These are phyloP conservation scores for Lepilemur septentrionalis DNA, from an alignment of 2,797 vertebrate species.

Conservation along the genomic window DNA sequence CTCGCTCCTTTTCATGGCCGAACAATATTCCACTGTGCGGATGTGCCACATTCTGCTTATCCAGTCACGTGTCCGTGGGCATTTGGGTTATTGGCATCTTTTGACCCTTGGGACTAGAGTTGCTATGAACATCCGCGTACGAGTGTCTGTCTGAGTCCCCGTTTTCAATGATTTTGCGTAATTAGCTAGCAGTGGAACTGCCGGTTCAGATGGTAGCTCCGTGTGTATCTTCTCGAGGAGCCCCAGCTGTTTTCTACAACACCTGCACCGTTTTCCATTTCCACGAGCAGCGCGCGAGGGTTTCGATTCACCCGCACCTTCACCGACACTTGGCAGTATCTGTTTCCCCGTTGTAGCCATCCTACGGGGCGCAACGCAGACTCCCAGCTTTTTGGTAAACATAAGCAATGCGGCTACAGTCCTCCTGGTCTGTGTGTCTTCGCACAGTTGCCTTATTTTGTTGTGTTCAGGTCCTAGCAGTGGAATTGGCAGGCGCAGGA, in stretches of 20 bases:
- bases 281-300: too few relatives aligned
- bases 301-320: too few relatives aligned
- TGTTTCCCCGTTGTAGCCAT: too few relatives aligned
- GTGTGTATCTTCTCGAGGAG: background rate
- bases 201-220: background rate
- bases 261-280: background rate
- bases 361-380: background rate
- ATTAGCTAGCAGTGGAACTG: background rate
- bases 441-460: background rate
- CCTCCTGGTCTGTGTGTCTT: background rate
- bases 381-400: background rate
- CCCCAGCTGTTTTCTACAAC: background rate
- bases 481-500: background rate
- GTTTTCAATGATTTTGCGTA: background rate
- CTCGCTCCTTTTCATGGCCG: background rate
- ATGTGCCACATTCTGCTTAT: fast-evolving
- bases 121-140: fast-evolving
- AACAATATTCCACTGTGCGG: background rate
- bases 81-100: fast-evolving
- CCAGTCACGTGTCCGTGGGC: background rate
- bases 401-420: background rate
- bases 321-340: fast-evolving
- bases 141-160: background rate
- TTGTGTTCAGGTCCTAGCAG: background rate
- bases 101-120: background rate